Percentiles rank a stretch among this genome's conserved stretches.
phyloP scores from a whole-genome alignment of 2,113 vertebrate genomes.

The Axis porcinus region DNA sequence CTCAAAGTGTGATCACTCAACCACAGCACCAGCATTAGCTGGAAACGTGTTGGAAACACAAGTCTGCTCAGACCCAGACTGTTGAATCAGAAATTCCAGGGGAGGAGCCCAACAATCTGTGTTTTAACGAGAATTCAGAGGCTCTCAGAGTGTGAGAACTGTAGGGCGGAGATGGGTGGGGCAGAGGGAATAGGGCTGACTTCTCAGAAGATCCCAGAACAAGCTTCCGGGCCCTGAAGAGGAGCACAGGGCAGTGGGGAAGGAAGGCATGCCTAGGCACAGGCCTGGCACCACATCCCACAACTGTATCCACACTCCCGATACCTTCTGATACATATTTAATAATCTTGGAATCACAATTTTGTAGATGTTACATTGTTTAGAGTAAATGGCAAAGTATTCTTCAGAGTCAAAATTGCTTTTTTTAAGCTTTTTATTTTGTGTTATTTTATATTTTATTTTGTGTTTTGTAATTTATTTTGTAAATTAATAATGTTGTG shows the following conservation, averaged over 20 bases:
- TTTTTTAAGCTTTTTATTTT: background rate
- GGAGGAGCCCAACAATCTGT: background rate
- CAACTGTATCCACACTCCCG: background rate
- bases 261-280: too few relatives aligned
- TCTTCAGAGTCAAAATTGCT: background rate
- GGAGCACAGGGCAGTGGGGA: background rate
- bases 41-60: background rate
- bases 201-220: background rate
- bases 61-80: background rate
- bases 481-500: background rate
- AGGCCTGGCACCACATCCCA: rapidly evolving
- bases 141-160: slow-evolving; percentile 4
- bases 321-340: background rate
- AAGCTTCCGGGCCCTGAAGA: background rate
- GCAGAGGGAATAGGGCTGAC: background rate
- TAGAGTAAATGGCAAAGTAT: background rate
- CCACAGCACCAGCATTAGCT: background rate
- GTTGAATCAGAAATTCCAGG: slow-evolving; percentile 8
- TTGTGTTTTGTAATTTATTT: background rate
- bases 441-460: background rate
- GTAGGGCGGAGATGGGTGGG: background rate
- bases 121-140: background rate
- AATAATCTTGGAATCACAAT: background rate
- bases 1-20: rapidly evolving
- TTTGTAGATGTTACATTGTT: background rate